phyloP scores from a whole-genome alignment of 2,888 invertebrate species.

The Ypsolopha sequella region DNA sequence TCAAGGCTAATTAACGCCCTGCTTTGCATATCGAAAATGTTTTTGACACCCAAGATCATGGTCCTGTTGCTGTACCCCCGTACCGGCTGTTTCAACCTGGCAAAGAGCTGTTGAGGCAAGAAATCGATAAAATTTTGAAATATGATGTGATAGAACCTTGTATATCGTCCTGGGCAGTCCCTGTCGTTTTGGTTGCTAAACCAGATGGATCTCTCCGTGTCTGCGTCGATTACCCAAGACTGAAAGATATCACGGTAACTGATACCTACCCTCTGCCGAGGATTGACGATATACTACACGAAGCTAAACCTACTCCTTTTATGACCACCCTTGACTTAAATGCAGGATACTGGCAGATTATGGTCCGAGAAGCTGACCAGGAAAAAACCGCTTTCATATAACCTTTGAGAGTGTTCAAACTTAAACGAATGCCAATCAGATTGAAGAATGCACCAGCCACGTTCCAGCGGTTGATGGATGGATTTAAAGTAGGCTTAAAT shows the following conservation, averaged over 20 bases:
- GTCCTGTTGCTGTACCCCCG: not conserved
- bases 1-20: not conserved
- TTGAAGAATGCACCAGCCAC: conserved; percentile 16
- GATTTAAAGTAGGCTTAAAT: conserved; percentile 7
- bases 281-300: conserved; percentile 17
- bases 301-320: conserved; percentile 6
- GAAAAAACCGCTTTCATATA: conserved; percentile 17
- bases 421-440: conserved; percentile 7
- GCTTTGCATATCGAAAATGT: not conserved
- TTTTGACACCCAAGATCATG: not conserved
- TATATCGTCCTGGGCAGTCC: conserved; percentile 27
- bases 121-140: conserved; percentile 22
- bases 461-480: conserved; percentile 16
- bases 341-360: conserved; percentile 7
- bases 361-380: conserved; percentile 10
- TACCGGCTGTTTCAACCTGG: not conserved
- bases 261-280: conserved; percentile 25
- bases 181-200: conserved; percentile 30
- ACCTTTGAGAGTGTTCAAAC: conserved; percentile 16
- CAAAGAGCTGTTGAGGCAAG: conserved; percentile 1
- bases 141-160: conserved; percentile 25
- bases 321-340: conserved; percentile 8
- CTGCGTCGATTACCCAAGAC: conserved; percentile 27
- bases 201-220: conserved; percentile 20
- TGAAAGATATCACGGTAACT: conserved; percentile 10